Base-by-base conservation (phyloP, 1,140 invertebrate genomes). In the Dysdera silvatica region DNA sequence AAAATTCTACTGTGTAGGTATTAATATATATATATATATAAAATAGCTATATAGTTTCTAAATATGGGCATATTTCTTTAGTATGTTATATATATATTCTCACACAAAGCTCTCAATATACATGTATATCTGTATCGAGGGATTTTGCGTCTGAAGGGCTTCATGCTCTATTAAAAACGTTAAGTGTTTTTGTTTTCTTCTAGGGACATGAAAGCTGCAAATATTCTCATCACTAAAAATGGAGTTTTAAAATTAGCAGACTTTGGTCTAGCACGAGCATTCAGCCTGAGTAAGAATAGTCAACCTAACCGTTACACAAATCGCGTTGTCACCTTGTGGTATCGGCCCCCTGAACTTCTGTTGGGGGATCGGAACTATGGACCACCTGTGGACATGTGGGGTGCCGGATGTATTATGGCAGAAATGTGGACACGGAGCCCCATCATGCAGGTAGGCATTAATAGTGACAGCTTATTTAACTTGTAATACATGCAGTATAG, bases 331-430 rank as follows among this genome's bases (percentile, higher is more conserved):
- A 51, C 48, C 14, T 75, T 99, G 7, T 98, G 95, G 95, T 99
- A 99, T 75, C 81, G 95, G 52, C 93, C 95, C 20, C 95, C 95
- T 0, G 89, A 92, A 73, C 74, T 92, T 12, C 71, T 92, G 4
- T 77, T 95, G 0, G 96, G 96, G 31, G 93, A 97, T 71, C 79
- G 95, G 24, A 94, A 96, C 77, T 96, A 96, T 75, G 94, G 94
- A 0, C 91, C 94, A 12, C 88, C 94, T 0, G 92, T 99, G 28
- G 97, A 99, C 94, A 82, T 98, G 74, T 98, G 96, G 95, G 95
- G 95, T 10, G 95, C 92, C 28, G 95, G 95, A 0, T 98, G 95
- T 73, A 98, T 98, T 43, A 96, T 98, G 94, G 95, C 95, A 0
- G 95, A 99, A 79, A 94, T 99, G 91, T 99, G 95, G 95, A 98